These are phyloP conservation scores for Minunthozetes semirufus DNA, from an alignment of 2,888 invertebrate species.

Conservation along the genomic window DNA sequence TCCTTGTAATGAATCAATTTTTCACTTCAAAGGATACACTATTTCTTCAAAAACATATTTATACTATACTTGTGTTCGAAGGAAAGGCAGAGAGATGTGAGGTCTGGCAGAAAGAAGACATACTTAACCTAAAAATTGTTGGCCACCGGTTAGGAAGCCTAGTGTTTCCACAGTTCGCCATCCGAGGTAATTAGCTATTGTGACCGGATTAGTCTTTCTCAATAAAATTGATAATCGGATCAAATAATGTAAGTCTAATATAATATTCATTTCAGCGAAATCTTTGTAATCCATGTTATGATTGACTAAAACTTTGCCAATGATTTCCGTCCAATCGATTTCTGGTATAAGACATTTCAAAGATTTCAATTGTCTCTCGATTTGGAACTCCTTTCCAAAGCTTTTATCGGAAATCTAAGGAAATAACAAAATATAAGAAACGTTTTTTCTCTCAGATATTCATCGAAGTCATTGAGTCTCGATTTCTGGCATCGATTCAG, in stretches of 20 bases:
- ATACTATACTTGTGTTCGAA: background rate
- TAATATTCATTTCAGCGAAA: slow-evolving; percentile 10
- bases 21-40: background rate
- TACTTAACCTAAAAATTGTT: slow-evolving; percentile 31
- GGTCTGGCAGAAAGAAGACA: background rate
- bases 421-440: too few species aligned
- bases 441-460: background rate
- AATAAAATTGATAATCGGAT: slow-evolving; percentile 18
- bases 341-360: slow-evolving; percentile 30
- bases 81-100: background rate
- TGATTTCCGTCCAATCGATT: slow-evolving; percentile 27
- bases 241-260: slow-evolving; percentile 32
- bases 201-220: slow-evolving; percentile 19
- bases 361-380: slow-evolving; percentile 21
- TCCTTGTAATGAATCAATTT: too few species aligned
- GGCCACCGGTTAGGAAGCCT: slow-evolving; percentile 27
- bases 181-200: slow-evolving; percentile 34
- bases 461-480: too few species aligned
- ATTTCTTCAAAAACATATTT: background rate
- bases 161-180: slow-evolving; percentile 30
- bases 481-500: too few species aligned
- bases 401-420: slow-evolving; percentile 34
- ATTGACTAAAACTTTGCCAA: background rate
- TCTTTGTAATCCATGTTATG: slow-evolving; percentile 18
- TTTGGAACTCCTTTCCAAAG: slow-evolving; percentile 22